Conservation (phyloP, 53 echinoderm and acorn worm species). For the Luidia sarsii region DNA sequence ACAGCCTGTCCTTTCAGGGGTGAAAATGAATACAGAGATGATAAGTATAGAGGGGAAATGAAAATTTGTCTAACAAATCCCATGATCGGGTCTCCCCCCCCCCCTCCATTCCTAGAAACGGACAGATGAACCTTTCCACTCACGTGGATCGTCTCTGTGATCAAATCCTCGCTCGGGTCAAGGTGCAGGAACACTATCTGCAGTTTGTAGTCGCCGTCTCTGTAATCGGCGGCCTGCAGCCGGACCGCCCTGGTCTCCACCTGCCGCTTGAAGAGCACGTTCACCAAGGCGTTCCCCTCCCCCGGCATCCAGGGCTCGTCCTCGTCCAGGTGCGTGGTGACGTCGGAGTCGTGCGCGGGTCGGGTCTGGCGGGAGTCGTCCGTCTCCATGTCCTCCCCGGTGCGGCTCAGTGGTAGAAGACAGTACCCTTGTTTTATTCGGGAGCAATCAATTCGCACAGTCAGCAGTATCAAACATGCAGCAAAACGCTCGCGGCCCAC, state of each 20-base stretch:
- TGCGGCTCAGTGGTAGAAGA: slow-evolving; percentile 17
- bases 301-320: background rate
- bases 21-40: no score
- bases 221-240: background rate
- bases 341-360: background rate
- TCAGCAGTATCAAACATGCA: no score
- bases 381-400: slow-evolving; percentile 3
- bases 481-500: no score
- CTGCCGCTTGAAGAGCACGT: slow-evolving; percentile 29
- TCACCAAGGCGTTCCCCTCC: background rate
- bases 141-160: no score
- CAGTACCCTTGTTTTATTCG: slow-evolving; percentile 26
- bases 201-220: slow-evolving; percentile 4
- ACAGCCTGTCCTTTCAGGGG: no score
- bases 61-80: no score
- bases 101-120: no score
- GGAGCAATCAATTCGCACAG: no score
- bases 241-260: slow-evolving; percentile 10
- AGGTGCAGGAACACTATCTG: slow-evolving; percentile 17
- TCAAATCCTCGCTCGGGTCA: no score
- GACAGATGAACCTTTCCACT: no score
- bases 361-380: slow-evolving; percentile 16
- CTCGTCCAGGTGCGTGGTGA: slow-evolving; percentile 12
- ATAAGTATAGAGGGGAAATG: no score
- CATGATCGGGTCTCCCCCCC: no score